Evolutionary conservation across 1,140 invertebrate species (phyloP), one percentile per base, ranked within the genome.

Genomic region (Riptortus pedestris): DNA sequence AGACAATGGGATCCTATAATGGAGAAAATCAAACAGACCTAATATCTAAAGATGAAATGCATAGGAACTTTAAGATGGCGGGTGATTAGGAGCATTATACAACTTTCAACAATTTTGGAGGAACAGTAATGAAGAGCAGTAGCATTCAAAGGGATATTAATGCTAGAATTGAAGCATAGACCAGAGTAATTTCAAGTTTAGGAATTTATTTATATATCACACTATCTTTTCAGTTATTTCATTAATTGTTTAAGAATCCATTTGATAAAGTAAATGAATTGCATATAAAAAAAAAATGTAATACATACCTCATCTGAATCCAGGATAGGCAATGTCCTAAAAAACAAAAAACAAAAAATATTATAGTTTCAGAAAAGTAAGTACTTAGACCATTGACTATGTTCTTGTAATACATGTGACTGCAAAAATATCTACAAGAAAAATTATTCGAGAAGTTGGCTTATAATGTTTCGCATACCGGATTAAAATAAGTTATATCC

Each of bases 291-390:
- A 60, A 24, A 59, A 27, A 62, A 63, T 64, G 29, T 47, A 55
- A 45, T 31, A 67, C 65, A 70, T 72, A 77, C 78, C 74, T 94
- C 91, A 73, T 93, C 91, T 0, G 90, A 93, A 75, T 93, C 90
- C 18, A 93, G 75, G 24, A 91, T 81, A 1, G 90, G 89, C 26
- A 93, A 75, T 14, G 88, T 82, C 31, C 80, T 81, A 69, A 65
- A 75, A 73, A 67, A 67, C 65, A 68, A 70, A 57, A 68, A 69
- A 67, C 51, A 65, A 57, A 67, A 62, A 47, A 45, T 60, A 63
- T 45, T 38, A 58, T 28, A n/a, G 2, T n/a, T n/a, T n/a, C n/a
- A n/a, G n/a, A n/a, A n/a, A n/a, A n/a, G n/a, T n/a, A n/a, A n/a
- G n/a, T n/a, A n/a, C n/a, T n/a, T n/a, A n/a, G n/a, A n/a, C n/a